Percentiles rank a stretch among this genome's conserved stretches.
These are phyloP conservation scores for Charadrius vociferus DNA, from an alignment of 2,113 vertebrate genomes.

Conservation along the genomic window DNA sequence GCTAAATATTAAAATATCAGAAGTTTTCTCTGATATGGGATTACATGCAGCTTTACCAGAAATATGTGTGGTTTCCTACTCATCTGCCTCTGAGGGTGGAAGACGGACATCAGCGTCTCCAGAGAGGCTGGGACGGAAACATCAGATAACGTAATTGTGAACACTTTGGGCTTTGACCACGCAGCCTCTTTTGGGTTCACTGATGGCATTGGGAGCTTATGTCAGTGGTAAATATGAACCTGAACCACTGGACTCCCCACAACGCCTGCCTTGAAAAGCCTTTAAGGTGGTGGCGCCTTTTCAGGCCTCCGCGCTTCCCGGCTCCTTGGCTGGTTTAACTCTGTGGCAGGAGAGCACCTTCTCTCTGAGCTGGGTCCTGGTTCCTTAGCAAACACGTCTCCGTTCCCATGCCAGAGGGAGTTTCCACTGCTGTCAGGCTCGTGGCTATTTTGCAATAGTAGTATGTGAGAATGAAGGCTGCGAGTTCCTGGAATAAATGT, in stretches of 20 bases:
- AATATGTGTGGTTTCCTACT: background rate
- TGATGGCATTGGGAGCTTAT: background rate
- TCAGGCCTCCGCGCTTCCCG: accelerated
- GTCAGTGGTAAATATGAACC: background rate
- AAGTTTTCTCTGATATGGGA: background rate
- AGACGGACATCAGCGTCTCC: background rate
- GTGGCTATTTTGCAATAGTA: background rate
- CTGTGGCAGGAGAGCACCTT: background rate
- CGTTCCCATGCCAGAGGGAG: background rate
- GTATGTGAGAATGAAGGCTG: background rate
- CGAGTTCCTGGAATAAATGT: background rate
- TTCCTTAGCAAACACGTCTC: background rate
- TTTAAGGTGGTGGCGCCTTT: background rate
- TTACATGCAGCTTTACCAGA: background rate
- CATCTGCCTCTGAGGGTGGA: background rate
- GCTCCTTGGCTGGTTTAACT: background rate
- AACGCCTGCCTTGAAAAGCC: background rate
- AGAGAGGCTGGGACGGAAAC: background rate
- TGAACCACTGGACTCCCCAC: background rate
- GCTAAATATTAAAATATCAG: background rate
- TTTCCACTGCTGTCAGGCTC: background rate
- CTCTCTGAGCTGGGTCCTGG: background rate
- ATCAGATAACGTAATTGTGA: background rate
- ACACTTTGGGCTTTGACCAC: background rate
- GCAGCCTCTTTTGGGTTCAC: background rate